Evolutionary conservation across 2,888 invertebrate genomes (phyloP), one percentile per base, ranked within the genome.

Genomic region (Lycophotia porphyrea): DNA sequence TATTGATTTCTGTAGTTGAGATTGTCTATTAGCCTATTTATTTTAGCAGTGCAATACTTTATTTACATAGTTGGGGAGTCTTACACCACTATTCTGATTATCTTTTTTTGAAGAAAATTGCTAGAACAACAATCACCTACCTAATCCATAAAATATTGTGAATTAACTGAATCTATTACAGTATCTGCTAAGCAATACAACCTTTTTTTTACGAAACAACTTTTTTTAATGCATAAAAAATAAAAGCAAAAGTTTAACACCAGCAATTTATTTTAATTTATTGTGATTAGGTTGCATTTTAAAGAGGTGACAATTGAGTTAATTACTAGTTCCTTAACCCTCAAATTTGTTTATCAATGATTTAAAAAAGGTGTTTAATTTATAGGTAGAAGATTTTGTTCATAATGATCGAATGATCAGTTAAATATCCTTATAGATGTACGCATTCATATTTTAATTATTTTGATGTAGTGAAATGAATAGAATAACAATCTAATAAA

Each of bases 1-100:
- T 85, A 82, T 85, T 71, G 76, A 68, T 71, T 82, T 65, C 31
- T 61, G 13, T 49, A 65, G 34, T 15, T 34, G 15, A 31, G 31
- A 36, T 27, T 49, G 21, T 34, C n/a, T 7, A 52, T 21, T 75
- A 36, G 5, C 13, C 2, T 66, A 63, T 49, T 27, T 58, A 63
- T 24, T 31, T 47, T 42, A 63, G 27, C 24, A 11, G 18, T 24
- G 3, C 13, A 21, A 31, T 1, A 5, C n/a, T n/a, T 36, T 36
- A 18, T 31, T 13, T 31, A 9, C 39, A 15, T 63, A 39, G 21
- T 31, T n/a, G 18, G 1, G 18, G 15, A 24, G 8, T 47, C 49
- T 3, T 36, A 76, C 27, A 18, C 24, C 42, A 77, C 7, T 77
- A 44, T 15, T 18, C 31, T 31, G 39, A 31, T 39, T 71, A 49